Conservation (phyloP, 2,113 vertebrate species). For the Entelurus aequoreus region DNA sequence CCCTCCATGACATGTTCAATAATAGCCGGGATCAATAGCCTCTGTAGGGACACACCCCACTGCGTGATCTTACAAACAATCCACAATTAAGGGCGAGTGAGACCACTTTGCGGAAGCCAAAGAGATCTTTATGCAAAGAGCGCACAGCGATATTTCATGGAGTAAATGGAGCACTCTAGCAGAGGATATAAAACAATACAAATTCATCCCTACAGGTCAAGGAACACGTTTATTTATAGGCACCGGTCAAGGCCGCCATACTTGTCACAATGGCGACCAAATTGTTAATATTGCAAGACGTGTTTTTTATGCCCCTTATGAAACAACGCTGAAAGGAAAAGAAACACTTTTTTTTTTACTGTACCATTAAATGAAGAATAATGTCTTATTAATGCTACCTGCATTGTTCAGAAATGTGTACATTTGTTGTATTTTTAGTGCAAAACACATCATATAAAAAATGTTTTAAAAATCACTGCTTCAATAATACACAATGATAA, state of each 20-base stretch:
- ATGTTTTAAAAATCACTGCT: too few species aligned
- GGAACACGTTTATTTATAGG: constrained; percentile 27
- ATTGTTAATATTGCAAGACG: constrained; percentile 1
- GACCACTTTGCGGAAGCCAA: not conserved
- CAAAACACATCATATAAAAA: too few species aligned
- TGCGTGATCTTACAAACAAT: constrained; percentile 12
- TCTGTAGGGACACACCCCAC: constrained; percentile 11
- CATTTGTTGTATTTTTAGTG: too few species aligned
- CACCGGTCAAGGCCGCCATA: constrained; percentile 17
- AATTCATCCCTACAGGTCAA: constrained; percentile 34
- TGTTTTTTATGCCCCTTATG: not conserved
- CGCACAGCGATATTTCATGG: not conserved
- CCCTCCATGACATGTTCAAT: constrained; percentile 21
- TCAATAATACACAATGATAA: too few species aligned
- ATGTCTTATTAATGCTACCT: too few species aligned
- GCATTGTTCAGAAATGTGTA: too few species aligned
- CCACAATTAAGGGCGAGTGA: constrained; percentile 14
- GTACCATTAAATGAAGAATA: too few species aligned
- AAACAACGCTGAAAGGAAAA: too few species aligned
- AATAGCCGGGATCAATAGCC: constrained; percentile 41
- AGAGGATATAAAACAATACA: not conserved
- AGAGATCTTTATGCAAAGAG: constrained; percentile 3
- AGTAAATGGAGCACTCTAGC: constrained; percentile 4
- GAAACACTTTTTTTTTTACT: too few species aligned
- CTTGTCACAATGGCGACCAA: constrained; percentile 4